Evolutionary conservation across 1,140 invertebrate species (phyloP).

Genomic region (Solenopsis invicta): DNA sequence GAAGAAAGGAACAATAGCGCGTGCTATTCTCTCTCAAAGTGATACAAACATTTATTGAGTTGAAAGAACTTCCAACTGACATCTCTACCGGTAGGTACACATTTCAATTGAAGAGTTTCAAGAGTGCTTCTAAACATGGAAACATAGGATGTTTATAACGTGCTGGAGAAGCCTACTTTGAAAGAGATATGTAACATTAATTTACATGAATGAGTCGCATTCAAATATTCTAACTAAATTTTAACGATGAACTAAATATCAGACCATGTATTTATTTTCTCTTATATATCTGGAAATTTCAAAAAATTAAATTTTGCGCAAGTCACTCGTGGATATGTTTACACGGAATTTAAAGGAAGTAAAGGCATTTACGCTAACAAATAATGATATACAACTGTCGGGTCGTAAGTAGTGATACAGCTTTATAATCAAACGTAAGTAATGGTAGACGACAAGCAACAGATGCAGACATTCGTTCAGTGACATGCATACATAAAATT

Average conservation of each 20-base stretch:
- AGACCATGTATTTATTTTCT: neutral
- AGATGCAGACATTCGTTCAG: neutral
- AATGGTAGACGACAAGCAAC: neutral
- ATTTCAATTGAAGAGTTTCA: conserved; percentile 27
- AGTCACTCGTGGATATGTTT: conserved; percentile 3
- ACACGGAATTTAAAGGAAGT: neutral
- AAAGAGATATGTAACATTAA: conserved; percentile 16
- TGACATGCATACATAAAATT: neutral
- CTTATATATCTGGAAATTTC: neutral
- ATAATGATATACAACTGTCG: neutral
- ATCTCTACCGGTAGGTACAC: conserved; percentile 14
- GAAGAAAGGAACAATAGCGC: neutral
- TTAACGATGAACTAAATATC: neutral
- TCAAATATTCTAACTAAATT: conserved; percentile 21
- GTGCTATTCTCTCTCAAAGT: neutral
- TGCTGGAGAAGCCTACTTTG: conserved; percentile 10
- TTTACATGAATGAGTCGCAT: conserved; percentile 4
- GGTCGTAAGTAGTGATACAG: neutral
- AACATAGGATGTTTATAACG: neutral
- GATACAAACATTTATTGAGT: conserved; percentile 30
- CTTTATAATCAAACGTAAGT: conserved; percentile 12
- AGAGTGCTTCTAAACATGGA: conserved; percentile 25
- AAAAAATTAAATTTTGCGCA: neutral
- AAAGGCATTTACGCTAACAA: neutral
- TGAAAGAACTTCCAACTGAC: conserved; percentile 32